Evolutionary conservation across 2,113 vertebrate genomes (phyloP).

Genomic region (Carlito syrichta): DNA sequence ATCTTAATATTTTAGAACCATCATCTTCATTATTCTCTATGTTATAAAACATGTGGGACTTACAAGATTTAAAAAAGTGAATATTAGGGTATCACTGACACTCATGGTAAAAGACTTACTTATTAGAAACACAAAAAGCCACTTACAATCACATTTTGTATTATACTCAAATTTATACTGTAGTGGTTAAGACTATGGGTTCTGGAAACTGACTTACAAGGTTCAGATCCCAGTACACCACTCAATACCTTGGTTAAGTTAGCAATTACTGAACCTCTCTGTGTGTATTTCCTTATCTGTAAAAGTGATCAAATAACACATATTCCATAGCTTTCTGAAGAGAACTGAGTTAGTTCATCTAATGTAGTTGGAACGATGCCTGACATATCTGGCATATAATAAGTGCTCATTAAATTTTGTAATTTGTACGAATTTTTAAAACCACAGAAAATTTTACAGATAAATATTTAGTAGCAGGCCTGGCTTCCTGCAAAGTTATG

Average conservation of each 20-base stretch:
- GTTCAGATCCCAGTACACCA: not conserved
- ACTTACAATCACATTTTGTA: not conserved
- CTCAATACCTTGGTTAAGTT: not conserved
- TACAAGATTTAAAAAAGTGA: slow-evolving; percentile 13
- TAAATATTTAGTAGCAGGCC: not conserved
- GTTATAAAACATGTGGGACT: not conserved
- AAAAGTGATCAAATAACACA: not conserved
- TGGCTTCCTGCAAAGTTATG: not conserved
- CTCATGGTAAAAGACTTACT: not conserved
- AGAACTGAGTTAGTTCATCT: not conserved
- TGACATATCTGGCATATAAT: not conserved
- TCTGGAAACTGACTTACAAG: not conserved
- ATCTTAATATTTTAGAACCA: not conserved
- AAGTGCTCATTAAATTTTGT: not conserved
- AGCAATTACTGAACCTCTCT: not conserved
- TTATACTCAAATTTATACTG: not conserved
- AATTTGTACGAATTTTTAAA: slow-evolving; percentile 17
- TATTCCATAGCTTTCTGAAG: not conserved
- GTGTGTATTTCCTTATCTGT: not conserved
- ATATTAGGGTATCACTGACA: not conserved
- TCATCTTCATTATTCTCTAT: not conserved
- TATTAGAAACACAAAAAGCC: not conserved
- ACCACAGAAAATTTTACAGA: not conserved
- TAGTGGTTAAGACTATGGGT: not conserved
- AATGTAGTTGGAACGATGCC: not conserved